Conservation (phyloP, 2,797 vertebrate genomes). For the Anomalospiza imberbis region DNA sequence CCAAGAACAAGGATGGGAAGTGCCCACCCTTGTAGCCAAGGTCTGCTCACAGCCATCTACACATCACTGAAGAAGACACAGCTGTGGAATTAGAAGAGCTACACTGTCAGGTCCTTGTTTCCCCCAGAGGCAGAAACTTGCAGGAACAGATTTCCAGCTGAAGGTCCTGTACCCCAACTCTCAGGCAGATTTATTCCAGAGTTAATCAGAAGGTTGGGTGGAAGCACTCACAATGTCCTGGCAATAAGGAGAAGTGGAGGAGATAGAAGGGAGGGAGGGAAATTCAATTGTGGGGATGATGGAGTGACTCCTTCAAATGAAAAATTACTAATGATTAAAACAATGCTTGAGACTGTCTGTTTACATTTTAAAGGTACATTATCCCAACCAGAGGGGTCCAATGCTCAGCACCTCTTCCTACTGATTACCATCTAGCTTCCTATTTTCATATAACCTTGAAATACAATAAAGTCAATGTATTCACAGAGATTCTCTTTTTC, state of each 20-base stretch:
- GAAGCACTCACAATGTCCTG: neutral
- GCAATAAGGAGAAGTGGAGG: neutral
- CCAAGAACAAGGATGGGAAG: neutral
- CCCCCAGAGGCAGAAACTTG: neutral
- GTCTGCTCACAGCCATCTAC: neutral
- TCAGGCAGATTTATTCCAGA: neutral
- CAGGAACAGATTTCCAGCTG: neutral
- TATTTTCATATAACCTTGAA: constrained; percentile 70
- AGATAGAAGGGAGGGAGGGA: neutral
- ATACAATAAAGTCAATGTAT: constrained; percentile 60
- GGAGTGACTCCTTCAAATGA: constrained; percentile 48
- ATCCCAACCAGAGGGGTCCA: neutral
- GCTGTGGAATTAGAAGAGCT: neutral
- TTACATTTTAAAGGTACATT: constrained; percentile 55
- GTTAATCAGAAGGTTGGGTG: neutral
- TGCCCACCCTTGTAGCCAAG: neutral
- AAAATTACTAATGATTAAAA: constrained; percentile 67
- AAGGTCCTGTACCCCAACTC: neutral
- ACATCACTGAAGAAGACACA: neutral
- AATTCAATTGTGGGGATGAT: constrained; percentile 52
- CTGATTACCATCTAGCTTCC: constrained; percentile 45
- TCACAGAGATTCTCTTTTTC: constrained; percentile 28
- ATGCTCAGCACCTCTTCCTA: constrained; percentile 24
- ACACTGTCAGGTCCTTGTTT: neutral
- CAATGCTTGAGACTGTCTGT: constrained; percentile 43